Evolutionary conservation across 2,888 invertebrate species (phyloP).

Genomic region (Xestia rhomboidea): DNA sequence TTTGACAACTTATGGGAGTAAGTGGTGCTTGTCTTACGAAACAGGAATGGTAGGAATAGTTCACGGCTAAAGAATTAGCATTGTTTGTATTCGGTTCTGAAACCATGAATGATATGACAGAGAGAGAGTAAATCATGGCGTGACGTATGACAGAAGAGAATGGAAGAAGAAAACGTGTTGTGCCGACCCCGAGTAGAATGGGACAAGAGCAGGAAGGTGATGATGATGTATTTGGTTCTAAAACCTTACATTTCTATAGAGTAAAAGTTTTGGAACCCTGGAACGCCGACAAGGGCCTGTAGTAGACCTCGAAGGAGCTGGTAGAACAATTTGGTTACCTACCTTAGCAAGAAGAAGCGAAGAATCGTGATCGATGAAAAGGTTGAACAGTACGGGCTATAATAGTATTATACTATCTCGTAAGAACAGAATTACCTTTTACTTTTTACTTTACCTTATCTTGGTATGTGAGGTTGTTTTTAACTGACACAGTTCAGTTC

Average conservation of each 20-base stretch:
- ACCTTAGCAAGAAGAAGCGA: background rate
- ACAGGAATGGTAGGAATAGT: constrained; percentile 43
- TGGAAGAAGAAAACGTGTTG: too few species aligned
- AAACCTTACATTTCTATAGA: background rate
- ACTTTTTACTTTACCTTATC: too few species aligned
- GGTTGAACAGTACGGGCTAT: background rate
- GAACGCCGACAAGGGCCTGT: too few species aligned
- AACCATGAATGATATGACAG: too few species aligned
- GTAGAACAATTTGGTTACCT: background rate
- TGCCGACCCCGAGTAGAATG: too few species aligned
- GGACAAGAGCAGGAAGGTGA: too few species aligned
- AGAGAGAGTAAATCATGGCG: too few species aligned
- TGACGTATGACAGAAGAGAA: too few species aligned
- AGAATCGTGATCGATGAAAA: background rate
- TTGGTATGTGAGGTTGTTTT: background rate
- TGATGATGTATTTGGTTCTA: background rate
- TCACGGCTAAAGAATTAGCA: background rate
- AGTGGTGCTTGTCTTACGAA: constrained; percentile 43
- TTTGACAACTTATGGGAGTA: constrained; percentile 61
- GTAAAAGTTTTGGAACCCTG: too few species aligned
- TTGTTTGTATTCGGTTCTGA: background rate
- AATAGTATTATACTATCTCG: background rate
- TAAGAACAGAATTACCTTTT: background rate
- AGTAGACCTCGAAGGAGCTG: background rate
- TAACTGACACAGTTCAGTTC: background rate